Base-by-base conservation (phyloP, 2,113 vertebrate genomes). In the Coracopsis vasa region DNA sequence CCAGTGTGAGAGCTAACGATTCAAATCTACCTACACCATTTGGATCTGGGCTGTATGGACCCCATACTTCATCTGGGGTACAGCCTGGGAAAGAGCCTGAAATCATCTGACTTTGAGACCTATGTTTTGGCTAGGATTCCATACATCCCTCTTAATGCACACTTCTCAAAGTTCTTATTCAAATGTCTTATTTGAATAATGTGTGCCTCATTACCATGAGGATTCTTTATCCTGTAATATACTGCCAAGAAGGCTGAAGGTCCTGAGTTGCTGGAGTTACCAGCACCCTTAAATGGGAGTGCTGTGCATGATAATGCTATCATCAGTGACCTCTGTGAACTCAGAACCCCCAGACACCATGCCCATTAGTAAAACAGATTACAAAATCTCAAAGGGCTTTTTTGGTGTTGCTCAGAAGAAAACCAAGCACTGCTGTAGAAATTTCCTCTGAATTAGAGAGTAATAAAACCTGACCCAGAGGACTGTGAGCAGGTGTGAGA, bases 121-220 rank as follows among this genome's bases (percentile, higher is more conserved):
- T 50, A 5, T 27, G 5, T 81, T 93, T 94, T 71, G 29, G 27
- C 70, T 42, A 13, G 50, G 33, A 67, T 80, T 39, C 31, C 29
- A 66, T 44, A 62, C 41, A 56, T 42, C 37, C 51, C 10, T 60
- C 69, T 90, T 50, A 41, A 65, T 18, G 25, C 51, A 39, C 19
- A 9, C 48, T 47, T 84, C 45, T 35, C 33, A 25, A 66, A 86
- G 42, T 62, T 90, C 48, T 90, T 70, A 48, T 66, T 90, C 53
- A 79, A 87, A 79, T 64, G 25, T 56, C 47, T 94, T n/a, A 37
- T 80, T 79, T 86, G 53, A 90, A 90, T 84, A 67, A 80, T 2
- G 28, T 18, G 47, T 65, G 15, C 35, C 80, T 80, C 44, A 24
- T 81, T 81, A 35, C 65, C 56, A 13, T 11, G 61, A 60, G 47